These are phyloP conservation scores for Pseudomyrmex dendroicus DNA, from an alignment of 1,140 invertebrate genomes.

Conservation along the genomic window DNA sequence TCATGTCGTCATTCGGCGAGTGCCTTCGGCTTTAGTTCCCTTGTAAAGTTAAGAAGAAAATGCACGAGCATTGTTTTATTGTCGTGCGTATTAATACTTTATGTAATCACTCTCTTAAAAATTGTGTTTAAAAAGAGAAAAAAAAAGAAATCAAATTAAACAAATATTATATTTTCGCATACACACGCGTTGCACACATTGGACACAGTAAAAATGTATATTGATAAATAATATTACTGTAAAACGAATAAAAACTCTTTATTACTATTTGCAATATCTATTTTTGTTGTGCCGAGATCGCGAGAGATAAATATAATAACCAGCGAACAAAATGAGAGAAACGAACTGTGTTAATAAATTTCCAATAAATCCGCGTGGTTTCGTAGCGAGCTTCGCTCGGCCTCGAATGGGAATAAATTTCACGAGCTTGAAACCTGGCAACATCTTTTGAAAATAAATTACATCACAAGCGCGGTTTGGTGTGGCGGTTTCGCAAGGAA, in stretches of 20 bases:
- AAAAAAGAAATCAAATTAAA: not conserved
- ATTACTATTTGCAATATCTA: not conserved
- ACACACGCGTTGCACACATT: too few species aligned
- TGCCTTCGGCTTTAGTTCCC: not conserved
- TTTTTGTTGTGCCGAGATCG: not conserved
- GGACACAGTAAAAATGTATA: too few species aligned
- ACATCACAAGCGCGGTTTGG: conserved; percentile 31
- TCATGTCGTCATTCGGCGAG: not conserved
- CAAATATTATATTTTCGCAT: not conserved
- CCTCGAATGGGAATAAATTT: conserved; percentile 33
- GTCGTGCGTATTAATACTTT: not conserved
- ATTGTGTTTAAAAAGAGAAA: not conserved
- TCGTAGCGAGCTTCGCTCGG: not conserved
- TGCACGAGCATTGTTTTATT: too few species aligned
- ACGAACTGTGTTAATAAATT: conserved; percentile 33
- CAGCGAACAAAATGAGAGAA: conserved; percentile 31
- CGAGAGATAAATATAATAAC: not conserved
- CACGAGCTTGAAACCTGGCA: conserved; percentile 9
- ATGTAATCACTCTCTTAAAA: not conserved
- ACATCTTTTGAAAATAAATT: conserved; percentile 57
- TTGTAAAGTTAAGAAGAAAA: not conserved
- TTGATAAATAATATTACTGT: too few species aligned
- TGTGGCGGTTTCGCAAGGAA: conserved; percentile 43
- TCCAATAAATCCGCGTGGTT: conserved; percentile 29
- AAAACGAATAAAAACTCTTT: too few species aligned